A percentile compares a stretch with the other conserved stretches of the same genome.
Evolutionary conservation across 2,113 vertebrate species (phyloP).

Genomic region (Onychostoma macrolepis): DNA sequence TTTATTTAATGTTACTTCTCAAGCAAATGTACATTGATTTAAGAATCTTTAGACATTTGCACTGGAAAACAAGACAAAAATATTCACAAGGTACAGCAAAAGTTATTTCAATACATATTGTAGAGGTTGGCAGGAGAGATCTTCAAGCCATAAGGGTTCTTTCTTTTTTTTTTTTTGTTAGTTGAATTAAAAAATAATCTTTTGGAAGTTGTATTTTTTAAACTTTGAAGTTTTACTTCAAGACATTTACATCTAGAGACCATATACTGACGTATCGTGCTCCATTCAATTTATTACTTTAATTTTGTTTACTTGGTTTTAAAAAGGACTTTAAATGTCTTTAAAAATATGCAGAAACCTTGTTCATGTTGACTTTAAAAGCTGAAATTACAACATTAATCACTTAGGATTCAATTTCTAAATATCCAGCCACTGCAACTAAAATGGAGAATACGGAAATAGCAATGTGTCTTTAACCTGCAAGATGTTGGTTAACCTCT

Average conservation of each 20-base stretch:
- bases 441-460: background rate
- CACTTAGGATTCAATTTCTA: background rate
- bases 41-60: background rate
- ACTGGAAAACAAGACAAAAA: background rate
- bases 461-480: conserved; percentile 6
- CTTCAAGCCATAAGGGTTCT: too few relatives aligned
- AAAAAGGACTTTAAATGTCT: background rate
- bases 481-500: conserved; percentile 30
- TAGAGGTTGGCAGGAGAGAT: too few relatives aligned
- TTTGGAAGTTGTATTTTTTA: too few relatives aligned
- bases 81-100: too few relatives aligned
- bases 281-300: background rate
- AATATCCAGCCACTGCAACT: background rate
- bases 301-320: background rate
- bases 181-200: too few relatives aligned
- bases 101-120: too few relatives aligned
- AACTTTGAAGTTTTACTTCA: background rate
- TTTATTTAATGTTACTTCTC: too few relatives aligned
- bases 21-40: too few relatives aligned
- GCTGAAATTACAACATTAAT: background rate
- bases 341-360: background rate
- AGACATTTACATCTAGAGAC: background rate
- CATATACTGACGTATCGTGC: background rate
- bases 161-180: too few relatives aligned
- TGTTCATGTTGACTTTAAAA: background rate